phyloP scores from a whole-genome alignment of 1,140 invertebrate species.

The Drosophila melanica region DNA sequence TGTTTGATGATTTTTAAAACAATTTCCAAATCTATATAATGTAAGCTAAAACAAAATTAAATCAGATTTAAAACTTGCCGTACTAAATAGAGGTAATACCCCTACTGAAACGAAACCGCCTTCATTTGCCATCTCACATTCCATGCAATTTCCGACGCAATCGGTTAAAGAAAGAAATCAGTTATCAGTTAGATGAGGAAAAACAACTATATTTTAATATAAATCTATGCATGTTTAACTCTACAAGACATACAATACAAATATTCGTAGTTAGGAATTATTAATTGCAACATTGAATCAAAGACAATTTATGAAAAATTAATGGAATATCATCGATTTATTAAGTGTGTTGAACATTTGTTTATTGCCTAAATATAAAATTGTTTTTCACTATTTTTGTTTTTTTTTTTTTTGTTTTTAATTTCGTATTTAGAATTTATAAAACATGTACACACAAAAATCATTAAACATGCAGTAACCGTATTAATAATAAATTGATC shows the following conservation, averaged over 20 bases:
- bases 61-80: no score
- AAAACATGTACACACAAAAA: conserved; percentile 64
- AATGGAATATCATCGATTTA: conserved; percentile 26
- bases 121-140: no score
- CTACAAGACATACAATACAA: not conserved
- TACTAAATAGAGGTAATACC: no score
- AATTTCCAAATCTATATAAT: no score
- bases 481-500: conserved; percentile 72
- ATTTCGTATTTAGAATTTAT: conserved; percentile 46
- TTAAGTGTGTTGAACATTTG: conserved; percentile 36
- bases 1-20: no score
- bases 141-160: no score
- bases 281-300: not conserved
- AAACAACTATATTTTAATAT: not conserved
- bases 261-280: not conserved
- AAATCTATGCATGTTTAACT: not conserved
- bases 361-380: conserved; percentile 16
- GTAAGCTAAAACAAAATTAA: no score
- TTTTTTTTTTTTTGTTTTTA: conserved; percentile 4
- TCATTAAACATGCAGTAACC: conserved; percentile 58
- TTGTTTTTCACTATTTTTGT: no score
- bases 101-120: no score
- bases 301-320: conserved; percentile 1
- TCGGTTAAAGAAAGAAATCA: no score
- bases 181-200: not conserved